phyloP scores from a whole-genome alignment of 1,140 invertebrate species.

The Drosophila obscura region DNA sequence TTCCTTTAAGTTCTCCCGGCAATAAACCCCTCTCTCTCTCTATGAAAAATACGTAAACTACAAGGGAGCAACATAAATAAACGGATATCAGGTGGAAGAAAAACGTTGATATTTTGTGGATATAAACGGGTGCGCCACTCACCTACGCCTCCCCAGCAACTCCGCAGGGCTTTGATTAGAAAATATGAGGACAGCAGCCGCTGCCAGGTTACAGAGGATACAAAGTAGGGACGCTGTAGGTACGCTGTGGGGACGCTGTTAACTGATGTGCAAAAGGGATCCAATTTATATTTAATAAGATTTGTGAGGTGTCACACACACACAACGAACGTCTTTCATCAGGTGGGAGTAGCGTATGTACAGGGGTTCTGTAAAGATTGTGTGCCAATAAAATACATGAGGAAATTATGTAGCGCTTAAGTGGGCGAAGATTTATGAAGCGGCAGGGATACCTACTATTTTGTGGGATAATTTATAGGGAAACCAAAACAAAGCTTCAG shows the following conservation, averaged over 20 bases:
- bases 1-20: conserved; percentile 6
- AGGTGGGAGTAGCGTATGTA: no score
- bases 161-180: conserved; percentile 16
- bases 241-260: background rate
- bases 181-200: conserved; percentile 11
- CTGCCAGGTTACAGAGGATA: no score
- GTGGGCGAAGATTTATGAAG: no score
- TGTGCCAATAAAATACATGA: no score
- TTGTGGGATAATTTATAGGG: no score
- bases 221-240: background rate
- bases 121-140: conserved; percentile 1
- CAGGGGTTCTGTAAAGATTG: no score
- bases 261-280: conserved; percentile 11
- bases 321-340: no score
- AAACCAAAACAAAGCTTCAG: no score
- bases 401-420: no score
- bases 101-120: background rate
- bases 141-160: no score
- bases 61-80: conserved; percentile 11
- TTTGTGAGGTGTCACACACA: background rate
- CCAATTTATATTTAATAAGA: conserved; percentile 12
- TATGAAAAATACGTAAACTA: conserved; percentile 14
- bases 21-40: background rate
- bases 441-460: no score
- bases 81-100: conserved; percentile 14